phyloP scores from a whole-genome alignment of 2,113 vertebrate genomes.

The Peromyscus polionotus region DNA sequence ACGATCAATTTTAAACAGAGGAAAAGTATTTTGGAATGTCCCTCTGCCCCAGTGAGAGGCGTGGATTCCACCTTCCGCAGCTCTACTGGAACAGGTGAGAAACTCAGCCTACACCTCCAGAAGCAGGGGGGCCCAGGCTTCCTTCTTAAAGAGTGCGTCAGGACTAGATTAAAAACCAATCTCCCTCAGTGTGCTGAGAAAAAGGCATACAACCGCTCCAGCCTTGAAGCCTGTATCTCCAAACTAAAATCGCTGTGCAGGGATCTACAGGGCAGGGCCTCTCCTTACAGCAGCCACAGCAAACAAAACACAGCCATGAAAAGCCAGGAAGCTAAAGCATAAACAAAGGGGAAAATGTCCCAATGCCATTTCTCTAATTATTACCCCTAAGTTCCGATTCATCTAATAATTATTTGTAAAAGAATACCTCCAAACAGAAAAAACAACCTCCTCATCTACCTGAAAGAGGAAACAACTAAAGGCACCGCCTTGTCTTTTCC shows the following conservation, averaged over 20 bases:
- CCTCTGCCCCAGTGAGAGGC: background rate
- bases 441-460: conserved; percentile 66
- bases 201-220: background rate
- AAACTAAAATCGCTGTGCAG: background rate
- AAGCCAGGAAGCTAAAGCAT: conserved; percentile 32
- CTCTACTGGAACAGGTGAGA: background rate
- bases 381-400: conserved; percentile 71
- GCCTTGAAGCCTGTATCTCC: background rate
- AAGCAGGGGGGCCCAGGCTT: background rate
- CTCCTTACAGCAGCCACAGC: background rate
- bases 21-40: background rate
- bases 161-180: background rate
- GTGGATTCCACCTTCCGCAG: background rate
- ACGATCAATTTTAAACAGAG: conserved; percentile 47
- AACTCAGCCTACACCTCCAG: background rate
- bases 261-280: background rate
- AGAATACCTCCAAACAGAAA: conserved; percentile 69
- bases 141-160: background rate
- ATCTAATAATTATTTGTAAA: conserved; percentile 78
- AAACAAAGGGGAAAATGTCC: conserved; percentile 74
- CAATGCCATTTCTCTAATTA: conserved; percentile 77
- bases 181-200: background rate
- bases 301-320: conserved; percentile 1
- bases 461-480: conserved; percentile 70
- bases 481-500: conserved; percentile 45